These are phyloP conservation scores for Sebastes schlegelii DNA, from an alignment of 2,113 vertebrate genomes.

Conservation along the genomic window DNA sequence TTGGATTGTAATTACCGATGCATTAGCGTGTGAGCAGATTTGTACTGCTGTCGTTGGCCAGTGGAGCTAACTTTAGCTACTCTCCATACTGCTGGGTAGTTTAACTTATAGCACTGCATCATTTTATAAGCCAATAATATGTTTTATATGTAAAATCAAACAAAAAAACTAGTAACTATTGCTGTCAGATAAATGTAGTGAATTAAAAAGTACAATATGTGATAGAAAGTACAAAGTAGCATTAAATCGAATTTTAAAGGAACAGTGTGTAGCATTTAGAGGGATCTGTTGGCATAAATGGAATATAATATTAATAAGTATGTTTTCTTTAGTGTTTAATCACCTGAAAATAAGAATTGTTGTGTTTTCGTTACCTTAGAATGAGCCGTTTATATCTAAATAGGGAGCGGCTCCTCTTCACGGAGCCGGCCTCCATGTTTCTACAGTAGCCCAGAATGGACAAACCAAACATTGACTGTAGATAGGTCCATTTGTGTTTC, in stretches of 20 bases:
- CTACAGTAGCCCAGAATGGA: too few relatives aligned
- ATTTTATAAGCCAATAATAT: neutral
- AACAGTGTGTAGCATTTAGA: too few relatives aligned
- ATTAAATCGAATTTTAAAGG: neutral
- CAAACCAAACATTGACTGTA: too few relatives aligned
- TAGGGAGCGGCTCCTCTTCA: too few relatives aligned
- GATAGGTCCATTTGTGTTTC: too few relatives aligned
- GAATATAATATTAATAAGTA: too few relatives aligned
- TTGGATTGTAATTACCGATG: slow-evolving; percentile 3
- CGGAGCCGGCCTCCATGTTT: too few relatives aligned
- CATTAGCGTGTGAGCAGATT: slow-evolving; percentile 16
- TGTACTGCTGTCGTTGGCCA: neutral
- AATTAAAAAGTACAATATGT: neutral
- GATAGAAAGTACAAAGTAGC: neutral
- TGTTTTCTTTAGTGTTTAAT: too few relatives aligned
- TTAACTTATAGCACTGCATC: neutral
- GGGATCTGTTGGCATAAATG: too few relatives aligned
- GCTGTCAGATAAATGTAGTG: neutral
- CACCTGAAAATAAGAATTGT: too few relatives aligned
- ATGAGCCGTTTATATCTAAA: too few relatives aligned
- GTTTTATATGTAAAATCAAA: neutral
- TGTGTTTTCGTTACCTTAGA: too few relatives aligned
- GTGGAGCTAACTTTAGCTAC: neutral
- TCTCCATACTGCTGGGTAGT: neutral
- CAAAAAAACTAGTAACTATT: neutral